These are phyloP conservation scores for Anhinga anhinga DNA, from an alignment of 2,113 vertebrate species.

Conservation along the genomic window DNA sequence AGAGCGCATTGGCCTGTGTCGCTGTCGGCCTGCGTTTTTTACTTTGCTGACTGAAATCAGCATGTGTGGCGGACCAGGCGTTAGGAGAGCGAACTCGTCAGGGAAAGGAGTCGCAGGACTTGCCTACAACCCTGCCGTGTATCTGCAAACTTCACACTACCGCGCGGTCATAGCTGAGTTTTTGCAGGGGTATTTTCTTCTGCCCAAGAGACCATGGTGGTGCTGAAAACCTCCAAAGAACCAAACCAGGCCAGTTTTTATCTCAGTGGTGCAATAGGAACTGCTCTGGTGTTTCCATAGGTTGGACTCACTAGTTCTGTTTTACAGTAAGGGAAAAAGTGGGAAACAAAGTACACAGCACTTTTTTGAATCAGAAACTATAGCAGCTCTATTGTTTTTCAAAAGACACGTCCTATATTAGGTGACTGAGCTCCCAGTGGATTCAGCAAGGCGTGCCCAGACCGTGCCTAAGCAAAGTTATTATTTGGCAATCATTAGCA, in stretches of 20 bases:
- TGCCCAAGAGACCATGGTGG: not conserved
- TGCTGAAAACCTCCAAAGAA: not conserved
- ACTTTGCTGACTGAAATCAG: not conserved
- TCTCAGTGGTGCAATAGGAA: not conserved
- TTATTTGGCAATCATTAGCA: not conserved
- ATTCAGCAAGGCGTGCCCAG: not conserved
- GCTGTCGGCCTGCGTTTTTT: not conserved
- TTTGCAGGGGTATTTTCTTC: not conserved
- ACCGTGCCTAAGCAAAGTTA: not conserved
- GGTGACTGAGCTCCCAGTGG: not conserved
- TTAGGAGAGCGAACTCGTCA: not conserved
- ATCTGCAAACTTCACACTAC: not conserved
- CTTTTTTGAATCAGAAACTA: not conserved
- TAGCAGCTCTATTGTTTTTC: not conserved
- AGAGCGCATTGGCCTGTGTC: not conserved
- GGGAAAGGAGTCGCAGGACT: not conserved
- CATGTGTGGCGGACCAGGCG: not conserved
- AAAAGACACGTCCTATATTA: not conserved
- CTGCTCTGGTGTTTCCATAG: not conserved
- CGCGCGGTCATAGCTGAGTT: not conserved
- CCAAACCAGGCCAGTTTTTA: not conserved
- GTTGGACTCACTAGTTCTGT: not conserved
- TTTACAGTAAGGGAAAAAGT: not conserved
- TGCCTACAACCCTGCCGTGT: not conserved
- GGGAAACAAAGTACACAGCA: not conserved